These are phyloP conservation scores for Stenodema calcarata DNA, from an alignment of 2,888 invertebrate species.

Conservation along the genomic window DNA sequence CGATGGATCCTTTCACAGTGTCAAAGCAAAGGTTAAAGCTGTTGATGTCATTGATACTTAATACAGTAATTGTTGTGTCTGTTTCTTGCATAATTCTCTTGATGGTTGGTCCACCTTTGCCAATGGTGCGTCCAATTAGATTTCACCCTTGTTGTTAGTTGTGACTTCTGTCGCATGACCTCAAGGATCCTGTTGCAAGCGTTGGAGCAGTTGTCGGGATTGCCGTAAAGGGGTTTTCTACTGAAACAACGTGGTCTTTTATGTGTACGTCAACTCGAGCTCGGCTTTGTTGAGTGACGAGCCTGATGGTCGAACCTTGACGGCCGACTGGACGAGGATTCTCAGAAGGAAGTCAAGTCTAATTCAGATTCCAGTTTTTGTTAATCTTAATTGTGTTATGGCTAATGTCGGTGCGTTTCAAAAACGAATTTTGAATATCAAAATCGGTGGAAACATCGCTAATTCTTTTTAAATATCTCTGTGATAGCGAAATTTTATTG, in stretches of 20 bases:
- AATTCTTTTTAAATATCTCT: too few species aligned
- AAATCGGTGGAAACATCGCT: too few species aligned
- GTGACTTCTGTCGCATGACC: conserved; percentile 95
- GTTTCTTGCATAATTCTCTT: conserved; percentile 98
- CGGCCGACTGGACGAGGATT: conserved; percentile 95
- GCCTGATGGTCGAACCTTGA: conserved; percentile 94
- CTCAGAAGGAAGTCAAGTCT: conserved; percentile 88
- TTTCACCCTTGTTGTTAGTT: conserved; percentile 90
- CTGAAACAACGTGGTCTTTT: conserved; percentile 88
- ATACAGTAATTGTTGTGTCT: conserved; percentile 94
- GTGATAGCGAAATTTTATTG: too few species aligned
- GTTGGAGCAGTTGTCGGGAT: conserved; percentile 96
- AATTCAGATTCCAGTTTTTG: too few species aligned
- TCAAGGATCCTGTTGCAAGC: conserved; percentile 97
- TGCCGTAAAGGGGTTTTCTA: conserved; percentile 94
- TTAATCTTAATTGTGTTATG: too few species aligned
- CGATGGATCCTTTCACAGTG: conserved; percentile 91
- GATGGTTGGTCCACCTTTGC: conserved; percentile 96
- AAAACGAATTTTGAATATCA: too few species aligned
- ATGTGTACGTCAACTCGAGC: conserved; percentile 94
- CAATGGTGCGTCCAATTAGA: conserved; percentile 96
- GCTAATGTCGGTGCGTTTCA: too few species aligned
- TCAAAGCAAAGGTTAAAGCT: conserved; percentile 96
- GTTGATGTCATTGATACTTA: conserved; percentile 91
- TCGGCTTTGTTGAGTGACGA: conserved; percentile 92